Evolutionary conservation across 2,797 vertebrate species (phyloP), one percentile per base, ranked within the genome.

Genomic region (Tokudaia tokunoshimensis): DNA sequence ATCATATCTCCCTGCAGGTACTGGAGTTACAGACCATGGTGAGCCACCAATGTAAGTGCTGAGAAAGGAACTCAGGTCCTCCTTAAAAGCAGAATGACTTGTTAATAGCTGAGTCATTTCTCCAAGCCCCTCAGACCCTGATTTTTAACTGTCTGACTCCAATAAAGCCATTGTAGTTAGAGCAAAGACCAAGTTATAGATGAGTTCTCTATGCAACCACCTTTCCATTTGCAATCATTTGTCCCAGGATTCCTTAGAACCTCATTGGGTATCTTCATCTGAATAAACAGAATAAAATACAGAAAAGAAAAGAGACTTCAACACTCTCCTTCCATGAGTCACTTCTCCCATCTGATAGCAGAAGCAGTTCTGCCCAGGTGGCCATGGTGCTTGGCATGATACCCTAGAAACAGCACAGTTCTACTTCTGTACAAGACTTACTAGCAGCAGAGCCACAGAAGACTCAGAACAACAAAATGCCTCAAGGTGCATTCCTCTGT

Each of bases 241-340:
- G 0, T 26, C 76, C 31, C 81, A 92, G 91, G 12, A 90, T 55
- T 88, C 20, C 31, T 34, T 67, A 96, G 81, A 95, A 88, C 52
- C 34, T 91, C 37, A 3, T 11, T 17, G 8, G 9, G 8, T 50
- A 86, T 75, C 81, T 85, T 90, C 70, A 75, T 95, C 94, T 59
- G 70, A 91, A 61, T 24, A 87, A 89, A 95, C n/a, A 63, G 10
- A 37, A 34, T 92, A 95, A 95, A 93, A 94, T 20, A 72, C 24
- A 80, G 47, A 52, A 74, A 76, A 12, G 22, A 80, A 95, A 61
- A 90, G 1, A 61, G 29, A 78, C 17, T 82, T 74, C 44, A 74
- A 63, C 84, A 50, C 41, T 57, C 50, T 59, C 93, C 61, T 83
- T 92, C 67, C 14, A 5, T 4, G 83, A 67, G 34, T 41, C 47